Evolutionary conservation across 2,888 invertebrate species (phyloP).

Genomic region (Teinopalpus imperialis): DNA sequence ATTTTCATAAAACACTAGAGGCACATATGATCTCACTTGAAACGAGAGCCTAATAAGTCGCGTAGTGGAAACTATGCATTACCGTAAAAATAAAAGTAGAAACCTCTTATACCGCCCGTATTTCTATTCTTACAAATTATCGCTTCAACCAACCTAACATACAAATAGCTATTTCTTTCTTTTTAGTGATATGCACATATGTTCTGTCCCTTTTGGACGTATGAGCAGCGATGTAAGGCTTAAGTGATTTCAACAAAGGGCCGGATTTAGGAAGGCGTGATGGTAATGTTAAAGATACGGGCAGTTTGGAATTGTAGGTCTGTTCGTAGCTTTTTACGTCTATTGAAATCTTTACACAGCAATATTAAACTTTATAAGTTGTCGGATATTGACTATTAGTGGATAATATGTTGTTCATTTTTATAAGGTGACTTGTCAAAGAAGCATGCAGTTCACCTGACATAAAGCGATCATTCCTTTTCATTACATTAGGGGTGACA

Average conservation of each 20-base stretch:
- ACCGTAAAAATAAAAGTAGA: conserved; percentile 66
- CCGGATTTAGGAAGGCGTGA: conserved; percentile 54
- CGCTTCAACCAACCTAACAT: conserved; percentile 30
- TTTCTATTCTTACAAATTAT: conserved; percentile 44
- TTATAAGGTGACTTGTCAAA: too few species aligned
- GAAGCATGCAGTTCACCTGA: too few species aligned
- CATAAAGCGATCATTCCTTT: too few species aligned
- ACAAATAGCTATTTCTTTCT: conserved; percentile 36
- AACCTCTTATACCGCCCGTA: conserved; percentile 59
- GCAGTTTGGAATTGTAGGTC: conserved; percentile 39
- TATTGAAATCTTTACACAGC: conserved; percentile 23
- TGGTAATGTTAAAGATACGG: conserved; percentile 43
- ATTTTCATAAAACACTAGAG: conserved; percentile 18
- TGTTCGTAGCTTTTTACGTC: conserved; percentile 28
- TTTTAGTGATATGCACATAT: conserved; percentile 25
- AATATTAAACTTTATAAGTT: conserved; percentile 13
- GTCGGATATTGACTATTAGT: neutral
- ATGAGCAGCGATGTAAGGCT: conserved; percentile 31
- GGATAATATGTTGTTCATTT: too few species aligned
- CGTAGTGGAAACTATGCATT: conserved; percentile 51
- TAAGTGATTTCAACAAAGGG: conserved; percentile 52
- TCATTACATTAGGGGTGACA: too few species aligned
- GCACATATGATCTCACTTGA: conserved; percentile 23
- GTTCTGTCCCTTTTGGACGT: conserved; percentile 32
- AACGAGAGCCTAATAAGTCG: conserved; percentile 31